Base-by-base conservation (phyloP, 2,888 invertebrate species). In the Heliconius aoede region DNA sequence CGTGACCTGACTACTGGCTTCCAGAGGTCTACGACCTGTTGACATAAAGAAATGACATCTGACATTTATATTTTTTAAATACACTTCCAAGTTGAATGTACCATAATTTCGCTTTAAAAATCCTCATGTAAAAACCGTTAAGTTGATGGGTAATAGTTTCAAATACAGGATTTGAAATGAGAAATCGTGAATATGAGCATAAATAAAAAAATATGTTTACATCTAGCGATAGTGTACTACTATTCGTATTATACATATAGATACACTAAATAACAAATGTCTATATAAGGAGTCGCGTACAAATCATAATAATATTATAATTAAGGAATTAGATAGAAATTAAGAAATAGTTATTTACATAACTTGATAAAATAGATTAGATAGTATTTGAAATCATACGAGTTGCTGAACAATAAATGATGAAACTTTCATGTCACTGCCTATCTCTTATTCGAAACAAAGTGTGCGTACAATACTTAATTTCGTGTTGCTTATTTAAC, bases 231-330 rank as follows among this genome's bases (percentile, higher is more conserved):
- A 83, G 84, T 83, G 84, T 88, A 87, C 82, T 87, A 83, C 86
- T 82, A 82, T 78, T 78, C 86, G 74, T 79, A 74, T 65, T 61
- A 84, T 88, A 91, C 87, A 90, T 88, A 92, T 86, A 85, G 82
- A 83, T 92, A 92, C 87, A 93, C 92, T 93, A 93, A 91, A 93
- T 93, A 94, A 93, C 93, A 93, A 93, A 91, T 86, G 90, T 88
- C 87, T 89, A 89, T 89, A 89, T 86, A 89, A 86, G 85, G 72
- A 76, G 78, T 75, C 74, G 72, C 74, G 61, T 79, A 67, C 71
- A 68, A 74, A 79, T 76, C 26, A 60, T 60, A 15, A 24, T 26
- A 24, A 58, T 26, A 24, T 46, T 65, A n/a, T 72, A 71, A 74
- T 71, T 58, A 26, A 69, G n/a, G 40, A 24, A 51, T 69, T 18